phyloP scores from a whole-genome alignment of 2,888 invertebrate species.

The Stenodera caucasica region DNA sequence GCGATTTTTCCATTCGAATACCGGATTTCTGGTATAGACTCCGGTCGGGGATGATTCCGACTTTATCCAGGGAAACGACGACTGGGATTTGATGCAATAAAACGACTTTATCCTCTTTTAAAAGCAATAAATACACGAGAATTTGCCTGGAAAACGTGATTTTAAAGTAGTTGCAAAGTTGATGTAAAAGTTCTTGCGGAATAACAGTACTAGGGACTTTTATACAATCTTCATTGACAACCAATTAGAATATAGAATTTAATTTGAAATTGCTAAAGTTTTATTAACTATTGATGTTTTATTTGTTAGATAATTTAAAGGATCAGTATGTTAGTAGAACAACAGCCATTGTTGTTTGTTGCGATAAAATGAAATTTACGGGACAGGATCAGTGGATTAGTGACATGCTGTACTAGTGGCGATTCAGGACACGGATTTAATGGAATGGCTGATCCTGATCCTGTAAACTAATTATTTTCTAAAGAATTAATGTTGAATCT shows the following conservation, averaged over 20 bases:
- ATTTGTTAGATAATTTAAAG: background rate
- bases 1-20: background rate
- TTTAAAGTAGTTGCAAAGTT: constrained; percentile 7
- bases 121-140: constrained; percentile 5
- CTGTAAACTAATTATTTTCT: constrained; percentile 46
- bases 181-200: background rate
- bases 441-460: constrained; percentile 44
- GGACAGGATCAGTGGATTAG: constrained; percentile 45
- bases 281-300: background rate
- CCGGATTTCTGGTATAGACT: background rate
- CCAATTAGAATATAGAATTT: background rate
- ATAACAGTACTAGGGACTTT: background rate
- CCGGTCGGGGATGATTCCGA: background rate
- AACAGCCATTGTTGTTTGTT: constrained; percentile 29
- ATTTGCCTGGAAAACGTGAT: constrained; percentile 2
- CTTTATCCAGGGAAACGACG: background rate
- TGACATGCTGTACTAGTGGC: constrained; percentile 36
- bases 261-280: background rate
- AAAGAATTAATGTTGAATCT: constrained; percentile 15
- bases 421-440: constrained; percentile 44
- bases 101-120: constrained; percentile 5
- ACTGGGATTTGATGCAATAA: constrained; percentile 7
- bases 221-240: background rate
- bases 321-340: background rate
- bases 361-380: constrained; percentile 49